Conservation (phyloP, 2,797 vertebrate genomes). For the Chelon auratus region DNA sequence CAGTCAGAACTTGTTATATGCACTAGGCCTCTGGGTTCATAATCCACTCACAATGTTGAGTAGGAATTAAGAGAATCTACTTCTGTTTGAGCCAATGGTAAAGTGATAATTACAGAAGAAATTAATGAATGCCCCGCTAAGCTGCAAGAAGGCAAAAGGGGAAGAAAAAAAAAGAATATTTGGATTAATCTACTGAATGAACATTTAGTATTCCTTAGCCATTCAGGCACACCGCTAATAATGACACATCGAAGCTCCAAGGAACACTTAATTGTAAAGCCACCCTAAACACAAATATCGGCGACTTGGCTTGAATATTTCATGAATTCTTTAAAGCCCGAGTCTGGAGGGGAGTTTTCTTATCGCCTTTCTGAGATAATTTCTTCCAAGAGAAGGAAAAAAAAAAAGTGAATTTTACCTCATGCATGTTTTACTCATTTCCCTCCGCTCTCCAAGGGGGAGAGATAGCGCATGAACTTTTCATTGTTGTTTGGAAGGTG, state of each 20-base stretch:
- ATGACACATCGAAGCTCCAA: constrained; percentile 64
- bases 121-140: constrained; percentile 71
- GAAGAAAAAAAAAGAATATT: constrained; percentile 45
- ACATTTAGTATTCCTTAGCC: constrained; percentile 69
- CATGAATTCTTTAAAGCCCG: constrained; percentile 54
- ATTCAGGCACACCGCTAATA: constrained; percentile 63
- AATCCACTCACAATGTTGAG: constrained; percentile 74
- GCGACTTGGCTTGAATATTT: constrained; percentile 48
- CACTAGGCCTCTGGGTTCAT: constrained; percentile 54
- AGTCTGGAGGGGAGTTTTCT: constrained; percentile 35
- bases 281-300: constrained; percentile 63
- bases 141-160: constrained; percentile 46
- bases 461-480: constrained; percentile 33
- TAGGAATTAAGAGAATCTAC: constrained; percentile 74
- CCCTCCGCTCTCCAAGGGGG: constrained; percentile 13
- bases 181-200: constrained; percentile 72
- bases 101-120: constrained; percentile 75
- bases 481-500: constrained; percentile 57
- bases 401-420: constrained; percentile 41
- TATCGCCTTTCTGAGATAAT: constrained; percentile 29
- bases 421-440: constrained; percentile 41
- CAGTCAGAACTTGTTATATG: constrained; percentile 60
- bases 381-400: constrained; percentile 36
- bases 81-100: constrained; percentile 66
- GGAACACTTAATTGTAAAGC: constrained; percentile 58